phyloP scores from a whole-genome alignment of 2,888 invertebrate genomes.

The Netelia virgata region DNA sequence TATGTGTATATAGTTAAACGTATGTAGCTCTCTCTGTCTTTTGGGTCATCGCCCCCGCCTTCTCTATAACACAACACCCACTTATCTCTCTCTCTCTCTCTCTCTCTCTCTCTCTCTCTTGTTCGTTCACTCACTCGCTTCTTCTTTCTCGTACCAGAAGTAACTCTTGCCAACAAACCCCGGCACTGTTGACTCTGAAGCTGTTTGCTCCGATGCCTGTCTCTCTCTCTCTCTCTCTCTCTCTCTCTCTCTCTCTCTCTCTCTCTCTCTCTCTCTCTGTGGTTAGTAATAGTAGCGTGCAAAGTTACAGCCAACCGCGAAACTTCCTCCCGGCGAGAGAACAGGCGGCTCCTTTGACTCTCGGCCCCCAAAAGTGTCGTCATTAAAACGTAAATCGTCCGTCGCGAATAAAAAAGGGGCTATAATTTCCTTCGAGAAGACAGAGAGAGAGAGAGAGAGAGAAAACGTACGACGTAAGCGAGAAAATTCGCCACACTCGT shows the following conservation, averaged over 20 bases:
- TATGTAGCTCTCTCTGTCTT: slow-evolving; percentile 53
- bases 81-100: slow-evolving; percentile 36
- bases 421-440: background rate
- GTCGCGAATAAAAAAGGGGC: background rate
- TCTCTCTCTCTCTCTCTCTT: background rate
- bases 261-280: background rate
- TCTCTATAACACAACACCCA: slow-evolving; percentile 34
- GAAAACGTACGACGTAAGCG: background rate
- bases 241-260: background rate
- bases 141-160: background rate
- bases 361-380: background rate
- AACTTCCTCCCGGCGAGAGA: slow-evolving; percentile 1
- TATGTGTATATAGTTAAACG: slow-evolving; percentile 12
- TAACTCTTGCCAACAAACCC: slow-evolving; percentile 18
- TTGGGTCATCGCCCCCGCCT: slow-evolving; percentile 24
- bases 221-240: background rate
- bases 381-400: too few relatives aligned
- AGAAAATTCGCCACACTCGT: background rate
- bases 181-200: slow-evolving; percentile 6
- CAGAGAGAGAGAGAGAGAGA: background rate
- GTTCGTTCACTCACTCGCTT: background rate
- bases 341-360: slow-evolving; percentile 1
- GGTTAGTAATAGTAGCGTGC: slow-evolving; percentile 6
- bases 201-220: slow-evolving; percentile 22
- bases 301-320: background rate